phyloP scores from a whole-genome alignment of 2,888 invertebrate genomes.

The Allophyes oxyacanthae region DNA sequence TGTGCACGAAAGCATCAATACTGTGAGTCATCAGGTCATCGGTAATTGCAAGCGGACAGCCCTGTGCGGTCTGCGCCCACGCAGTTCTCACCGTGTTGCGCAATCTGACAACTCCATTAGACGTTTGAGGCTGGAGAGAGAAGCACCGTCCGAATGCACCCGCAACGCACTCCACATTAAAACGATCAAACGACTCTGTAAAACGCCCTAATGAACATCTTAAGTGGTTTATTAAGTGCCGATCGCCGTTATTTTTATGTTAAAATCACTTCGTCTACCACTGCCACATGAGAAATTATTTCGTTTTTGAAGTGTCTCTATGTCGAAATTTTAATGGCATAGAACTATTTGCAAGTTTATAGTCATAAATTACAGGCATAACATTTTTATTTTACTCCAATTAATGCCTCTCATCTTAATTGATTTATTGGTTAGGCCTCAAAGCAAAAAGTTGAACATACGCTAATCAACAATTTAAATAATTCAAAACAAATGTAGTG shows the following conservation, averaged over 20 bases:
- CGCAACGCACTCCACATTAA: conserved; percentile 77
- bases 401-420: conserved; percentile 49
- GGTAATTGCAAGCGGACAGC: conserved; percentile 59
- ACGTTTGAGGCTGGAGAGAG: conserved; percentile 62
- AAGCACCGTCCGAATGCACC: conserved; percentile 61
- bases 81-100: conserved; percentile 78
- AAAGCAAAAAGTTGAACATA: conserved; percentile 33
- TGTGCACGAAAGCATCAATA: conserved; percentile 13
- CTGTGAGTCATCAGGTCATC: conserved; percentile 39
- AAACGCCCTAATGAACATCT: conserved; percentile 84
- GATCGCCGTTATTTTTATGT: conserved; percentile 86
- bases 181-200: conserved; percentile 80
- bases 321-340: conserved; percentile 57
- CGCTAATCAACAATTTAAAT: conserved; percentile 46
- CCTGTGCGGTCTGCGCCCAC: conserved; percentile 71
- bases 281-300: conserved; percentile 70
- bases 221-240: conserved; percentile 88
- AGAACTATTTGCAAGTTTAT: conserved; percentile 57
- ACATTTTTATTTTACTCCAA: conserved; percentile 42
- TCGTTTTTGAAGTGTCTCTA: conserved; percentile 51
- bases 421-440: conserved; percentile 48
- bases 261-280: conserved; percentile 72
- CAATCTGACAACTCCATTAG: conserved; percentile 86
- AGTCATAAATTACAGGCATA: conserved; percentile 43
- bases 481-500: conserved; percentile 39